Base-by-base conservation (phyloP, 2,797 vertebrate genomes). In the Cirrhinus molitorella region DNA sequence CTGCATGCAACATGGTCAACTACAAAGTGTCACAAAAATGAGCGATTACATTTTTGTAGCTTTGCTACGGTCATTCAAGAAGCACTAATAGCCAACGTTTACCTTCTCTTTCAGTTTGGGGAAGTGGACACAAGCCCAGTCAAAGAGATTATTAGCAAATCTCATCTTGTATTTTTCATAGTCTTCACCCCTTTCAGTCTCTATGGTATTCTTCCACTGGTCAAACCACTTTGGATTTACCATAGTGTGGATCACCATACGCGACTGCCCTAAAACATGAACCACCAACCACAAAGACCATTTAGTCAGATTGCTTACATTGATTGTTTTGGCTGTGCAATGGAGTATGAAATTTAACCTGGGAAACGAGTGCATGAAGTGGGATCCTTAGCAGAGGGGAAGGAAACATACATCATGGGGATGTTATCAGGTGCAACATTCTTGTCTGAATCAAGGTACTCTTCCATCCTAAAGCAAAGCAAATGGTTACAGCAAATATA, bases 361-460 rank as follows among this genome's bases (percentile, higher is more conserved):
- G 80, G 71, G 23, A 53, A 82, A 23, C 59, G 21, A 13, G 71
- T 63, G 34, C 65, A 23, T 17, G 71, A 76, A 19, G n/a, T 61
- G 28, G 79, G 83, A 53, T 85, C 83, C 37, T 70, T 85, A 16
- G 79, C 40, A 77, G 79, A 77, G 11, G 79, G 84, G 79, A 76
- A 81, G 31, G 79, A 81, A 19, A 85, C 0, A 0, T 45, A 76
- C 43, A 76, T 63, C 84, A 85, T 63, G 3, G 79, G 84, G 2
- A 85, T 53, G 3, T n/a, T 45, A 9, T 85, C 79, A 76, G 79
- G 79, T 2, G 72, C 84, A 0, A 7, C 6, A n/a, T 61, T 61
- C 66, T 75, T 47, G 31, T 53, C 25, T 0, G 53, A 80, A 16
- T 0, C 2, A 2, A 85, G 80, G 37, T 80, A 85, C 21, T 75